Percentiles rank a stretch among this genome's conserved stretches.
Conservation (phyloP, 2,797 vertebrate species). For the Macrochelys suwanniensis region DNA sequence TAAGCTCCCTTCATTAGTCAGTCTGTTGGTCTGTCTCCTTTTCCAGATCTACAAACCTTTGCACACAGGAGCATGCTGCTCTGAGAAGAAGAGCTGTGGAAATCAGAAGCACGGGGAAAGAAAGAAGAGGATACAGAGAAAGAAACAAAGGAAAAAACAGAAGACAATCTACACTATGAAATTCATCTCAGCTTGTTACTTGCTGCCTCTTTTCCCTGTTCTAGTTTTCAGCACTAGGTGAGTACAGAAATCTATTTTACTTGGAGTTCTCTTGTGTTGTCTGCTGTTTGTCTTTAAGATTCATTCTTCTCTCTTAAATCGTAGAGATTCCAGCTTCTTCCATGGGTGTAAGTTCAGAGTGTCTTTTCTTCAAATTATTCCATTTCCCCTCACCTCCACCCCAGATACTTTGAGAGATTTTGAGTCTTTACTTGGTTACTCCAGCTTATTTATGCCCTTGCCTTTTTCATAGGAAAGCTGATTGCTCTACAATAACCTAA, state of each 20-base stretch:
- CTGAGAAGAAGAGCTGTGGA: slow-evolving; percentile 16
- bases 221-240: slow-evolving; percentile 81
- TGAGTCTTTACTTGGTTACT: background rate
- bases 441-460: background rate
- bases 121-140: background rate
- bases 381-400: background rate
- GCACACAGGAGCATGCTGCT: slow-evolving; percentile 23
- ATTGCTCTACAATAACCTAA: background rate
- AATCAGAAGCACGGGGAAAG: slow-evolving; percentile 25
- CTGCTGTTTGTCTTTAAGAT: background rate
- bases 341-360: slow-evolving; percentile 37
- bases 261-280: rapidly evolving
- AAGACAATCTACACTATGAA: slow-evolving; percentile 74
- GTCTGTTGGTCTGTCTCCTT: slow-evolving; percentile 11
- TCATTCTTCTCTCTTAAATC: background rate
- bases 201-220: slow-evolving; percentile 79
- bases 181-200: slow-evolving; percentile 76
- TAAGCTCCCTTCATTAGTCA: slow-evolving; percentile 1
- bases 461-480: background rate
- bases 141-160: background rate
- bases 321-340: background rate
- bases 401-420: background rate
- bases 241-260: slow-evolving; percentile 56
- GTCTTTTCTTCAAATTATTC: background rate
- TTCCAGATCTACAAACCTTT: background rate